Percentiles rank a stretch among this genome's conserved stretches.
Conservation (phyloP, 2,113 vertebrate species). For the Sinocyclocheilus anshuiensis region DNA sequence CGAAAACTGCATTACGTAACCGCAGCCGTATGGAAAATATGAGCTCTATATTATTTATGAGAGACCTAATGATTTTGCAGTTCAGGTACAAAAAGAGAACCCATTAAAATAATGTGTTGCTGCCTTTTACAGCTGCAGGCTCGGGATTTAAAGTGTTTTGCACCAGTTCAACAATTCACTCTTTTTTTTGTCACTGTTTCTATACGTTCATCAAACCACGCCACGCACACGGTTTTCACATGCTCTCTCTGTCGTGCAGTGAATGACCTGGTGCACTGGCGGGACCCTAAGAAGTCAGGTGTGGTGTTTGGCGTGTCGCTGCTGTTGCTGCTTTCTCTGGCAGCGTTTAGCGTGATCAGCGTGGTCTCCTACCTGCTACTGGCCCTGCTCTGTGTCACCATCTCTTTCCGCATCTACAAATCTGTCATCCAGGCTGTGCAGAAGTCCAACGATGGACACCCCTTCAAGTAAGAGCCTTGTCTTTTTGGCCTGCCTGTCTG, state of each 20-base stretch:
- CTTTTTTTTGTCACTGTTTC: not conserved
- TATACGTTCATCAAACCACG: not conserved
- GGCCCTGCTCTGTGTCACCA: slow-evolving; percentile 90
- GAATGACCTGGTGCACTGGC: slow-evolving; percentile 88
- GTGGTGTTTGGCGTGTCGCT: slow-evolving; percentile 84
- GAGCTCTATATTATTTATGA: not conserved
- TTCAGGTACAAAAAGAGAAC: not conserved
- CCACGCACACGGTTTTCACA: not conserved
- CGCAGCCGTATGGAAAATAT: slow-evolving; percentile 33
- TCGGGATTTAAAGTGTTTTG: not conserved
- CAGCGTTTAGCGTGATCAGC: slow-evolving; percentile 91
- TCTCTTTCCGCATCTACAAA: slow-evolving; percentile 90
- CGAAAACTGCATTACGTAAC: slow-evolving; percentile 62
- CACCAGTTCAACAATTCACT: not conserved
- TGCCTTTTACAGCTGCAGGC: not conserved
- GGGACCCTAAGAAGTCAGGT: slow-evolving; percentile 87
- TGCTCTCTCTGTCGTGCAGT: slow-evolving; percentile 68
- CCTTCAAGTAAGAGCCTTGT: slow-evolving; percentile 84
- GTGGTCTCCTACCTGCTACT: slow-evolving; percentile 89
- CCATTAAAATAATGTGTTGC: not conserved
- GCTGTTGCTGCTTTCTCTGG: slow-evolving; percentile 88
- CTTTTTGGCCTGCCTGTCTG: not conserved
- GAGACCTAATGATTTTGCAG: slow-evolving; percentile 8
- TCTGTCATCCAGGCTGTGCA: slow-evolving; percentile 91
- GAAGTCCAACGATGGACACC: slow-evolving; percentile 89